Base-by-base conservation (phyloP, 2,113 vertebrate species). In the Charina bottae region DNA sequence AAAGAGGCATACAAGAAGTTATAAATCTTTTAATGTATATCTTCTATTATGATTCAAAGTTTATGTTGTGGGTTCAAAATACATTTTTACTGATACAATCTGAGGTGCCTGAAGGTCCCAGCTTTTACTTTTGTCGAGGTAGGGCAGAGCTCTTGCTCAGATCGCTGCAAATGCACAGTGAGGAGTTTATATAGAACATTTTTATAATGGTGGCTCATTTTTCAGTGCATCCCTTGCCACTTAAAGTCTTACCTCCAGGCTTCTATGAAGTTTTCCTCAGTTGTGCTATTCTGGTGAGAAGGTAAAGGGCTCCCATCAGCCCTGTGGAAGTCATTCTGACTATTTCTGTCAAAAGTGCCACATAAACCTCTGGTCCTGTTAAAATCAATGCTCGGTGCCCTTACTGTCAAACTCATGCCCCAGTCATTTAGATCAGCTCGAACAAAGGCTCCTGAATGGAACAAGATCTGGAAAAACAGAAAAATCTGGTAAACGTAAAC, bases 391-490 rank as follows among this genome's bases (percentile, higher is more conserved):
- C 97, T 96, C 0, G 95, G 97, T 0, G 89, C 95, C 60, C 97
- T 97, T 87, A 97, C 94, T 0, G 96, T 97, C 92, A 98, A 83
- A 10, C 97, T 98, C 97, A 98, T 97, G 94, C 97, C 97, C 98
- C 97, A 97, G 49, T 97, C 95, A 0, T 95, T 95, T 33, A 98
- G 23, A 64, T 98, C 97, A 0, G 96, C 98, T 93, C 97, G 93
- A 88, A 98, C 96, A 93, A 98, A 98, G 0, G 97, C 97, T 83
- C 97, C 98, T 0, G 98, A 98, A 8, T 97, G 97, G 96, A 98
- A 98, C 84, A 98, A 93, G 33, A 98, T 94, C 98, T 98, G 91
- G 17, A 87, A 49, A 94, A 72, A 83, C 85, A 93, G 91, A 0
- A 23, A 78, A 3, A 7, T 58, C 58, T 19, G 59, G 19, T 83